phyloP scores from a whole-genome alignment of 1,140 invertebrate genomes.

The Araneus ventricosus region DNA sequence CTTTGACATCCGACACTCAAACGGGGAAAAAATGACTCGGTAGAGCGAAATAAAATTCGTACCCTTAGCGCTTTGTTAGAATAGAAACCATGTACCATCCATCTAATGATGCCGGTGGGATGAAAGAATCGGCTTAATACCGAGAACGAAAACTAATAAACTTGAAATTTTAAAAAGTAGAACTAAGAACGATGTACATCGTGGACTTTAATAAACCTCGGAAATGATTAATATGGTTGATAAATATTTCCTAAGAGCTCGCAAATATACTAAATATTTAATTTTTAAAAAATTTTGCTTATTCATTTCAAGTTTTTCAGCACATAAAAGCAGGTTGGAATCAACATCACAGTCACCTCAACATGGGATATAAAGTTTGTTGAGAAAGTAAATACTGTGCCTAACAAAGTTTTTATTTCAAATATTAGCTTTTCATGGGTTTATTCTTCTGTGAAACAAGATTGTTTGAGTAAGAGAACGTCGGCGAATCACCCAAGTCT shows the following conservation, averaged over 20 bases:
- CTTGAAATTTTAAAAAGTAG: background rate
- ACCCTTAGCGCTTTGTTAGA: background rate
- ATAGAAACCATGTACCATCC: background rate
- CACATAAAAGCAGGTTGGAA: too few species aligned
- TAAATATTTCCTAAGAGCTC: background rate
- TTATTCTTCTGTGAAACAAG: background rate
- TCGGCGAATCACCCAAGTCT: background rate
- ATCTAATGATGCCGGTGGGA: slow-evolving; percentile 38
- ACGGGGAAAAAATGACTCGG: background rate
- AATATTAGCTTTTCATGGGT: background rate
- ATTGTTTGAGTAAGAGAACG: background rate
- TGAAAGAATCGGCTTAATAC: background rate
- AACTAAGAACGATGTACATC: background rate
- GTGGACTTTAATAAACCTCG: background rate
- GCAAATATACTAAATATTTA: background rate
- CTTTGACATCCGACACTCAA: background rate
- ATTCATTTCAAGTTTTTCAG: too few species aligned
- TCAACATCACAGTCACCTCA: background rate
- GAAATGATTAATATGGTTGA: background rate
- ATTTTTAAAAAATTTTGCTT: background rate
- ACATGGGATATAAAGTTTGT: background rate
- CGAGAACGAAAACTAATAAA: background rate
- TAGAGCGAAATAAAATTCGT: background rate
- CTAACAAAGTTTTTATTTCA: background rate
- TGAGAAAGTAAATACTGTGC: background rate